Conservation (phyloP, 1,140 invertebrate genomes). For the Leptinotarsa undecemlineata region DNA sequence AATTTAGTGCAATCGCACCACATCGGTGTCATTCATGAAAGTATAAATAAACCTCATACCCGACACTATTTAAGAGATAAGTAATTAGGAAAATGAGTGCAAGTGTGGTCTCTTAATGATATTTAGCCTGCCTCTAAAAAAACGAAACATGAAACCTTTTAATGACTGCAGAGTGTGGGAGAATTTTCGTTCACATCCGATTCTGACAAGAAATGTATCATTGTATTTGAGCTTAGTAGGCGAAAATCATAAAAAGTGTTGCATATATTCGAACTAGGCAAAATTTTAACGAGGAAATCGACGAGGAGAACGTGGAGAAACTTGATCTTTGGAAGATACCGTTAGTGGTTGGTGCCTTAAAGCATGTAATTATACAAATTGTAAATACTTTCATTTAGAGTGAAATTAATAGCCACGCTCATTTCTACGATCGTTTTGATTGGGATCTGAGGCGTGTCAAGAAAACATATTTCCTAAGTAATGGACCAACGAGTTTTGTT, state of each 20-base stretch:
- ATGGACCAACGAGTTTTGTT: no score
- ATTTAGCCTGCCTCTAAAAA: background rate
- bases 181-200: background rate
- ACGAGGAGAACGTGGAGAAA: background rate
- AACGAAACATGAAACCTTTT: slow-evolving; percentile 1
- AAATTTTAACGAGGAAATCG: no score
- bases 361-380: background rate
- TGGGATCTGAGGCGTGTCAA: no score
- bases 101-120: background rate
- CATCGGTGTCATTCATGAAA: background rate
- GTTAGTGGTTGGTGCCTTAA: background rate
- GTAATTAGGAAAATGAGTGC: background rate
- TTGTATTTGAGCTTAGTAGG: background rate
- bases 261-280: no score
- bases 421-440: no score
- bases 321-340: background rate
- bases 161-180: slow-evolving; percentile 4
- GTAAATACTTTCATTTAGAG: background rate
- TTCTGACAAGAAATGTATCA: background rate
- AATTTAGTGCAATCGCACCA: background rate
- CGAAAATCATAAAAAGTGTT: background rate
- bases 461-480: no score
- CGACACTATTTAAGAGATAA: background rate
- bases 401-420: no score
- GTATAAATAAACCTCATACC: no score